Base-by-base conservation (phyloP, 1,140 invertebrate genomes). In the Chrysopa pallens region DNA sequence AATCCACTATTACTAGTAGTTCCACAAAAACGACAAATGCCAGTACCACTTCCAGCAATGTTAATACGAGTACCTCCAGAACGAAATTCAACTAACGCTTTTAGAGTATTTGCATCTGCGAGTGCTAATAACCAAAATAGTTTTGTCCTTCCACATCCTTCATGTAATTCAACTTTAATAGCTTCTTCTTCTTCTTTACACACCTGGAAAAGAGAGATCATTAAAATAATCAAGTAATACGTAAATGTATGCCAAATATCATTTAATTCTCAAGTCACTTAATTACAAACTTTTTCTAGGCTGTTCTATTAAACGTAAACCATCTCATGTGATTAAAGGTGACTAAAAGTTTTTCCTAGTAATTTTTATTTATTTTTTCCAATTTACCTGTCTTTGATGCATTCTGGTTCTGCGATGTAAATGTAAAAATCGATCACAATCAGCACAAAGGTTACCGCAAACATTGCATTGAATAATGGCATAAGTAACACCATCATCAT, bases 121-220 rank as follows among this genome's bases (percentile, higher is more conserved):
- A 97, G 61, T 4, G 90, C 79, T 50, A 96, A 67, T 1, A 96
- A 68, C 91, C 91, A 96, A 59, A 94, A 95, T 2, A 97, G 64
- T 58, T 97, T 97, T 0, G 85, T 92, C 39, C 92, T 70, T 0
- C 91, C 91, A 58, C 92, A 96, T 0, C 91, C 90, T 62, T 97
- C 92, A 57, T 97, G 92, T 8, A 95, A 69, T 61, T 96, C 91
- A 1, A 96, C 88, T 40, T 90, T 73, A 37, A 90, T 86, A 0
- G 89, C 86, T 57, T 92, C 88, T 58, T 94, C 88, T 56, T 95
- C 90, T 55, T 95, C 89, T 62, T 94, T 94, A 59, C 92, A 95
- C 1, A 91, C 78, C 68, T 69, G 52, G 29, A 43, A n/a, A n/a
- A n/a, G n/a, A n/a, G n/a, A n/a, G n/a, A n/a, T n/a, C n/a, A n/a